These are phyloP conservation scores for Oscheius sp. DNA, from an alignment of 2,888 invertebrate genomes.

Conservation along the genomic window DNA sequence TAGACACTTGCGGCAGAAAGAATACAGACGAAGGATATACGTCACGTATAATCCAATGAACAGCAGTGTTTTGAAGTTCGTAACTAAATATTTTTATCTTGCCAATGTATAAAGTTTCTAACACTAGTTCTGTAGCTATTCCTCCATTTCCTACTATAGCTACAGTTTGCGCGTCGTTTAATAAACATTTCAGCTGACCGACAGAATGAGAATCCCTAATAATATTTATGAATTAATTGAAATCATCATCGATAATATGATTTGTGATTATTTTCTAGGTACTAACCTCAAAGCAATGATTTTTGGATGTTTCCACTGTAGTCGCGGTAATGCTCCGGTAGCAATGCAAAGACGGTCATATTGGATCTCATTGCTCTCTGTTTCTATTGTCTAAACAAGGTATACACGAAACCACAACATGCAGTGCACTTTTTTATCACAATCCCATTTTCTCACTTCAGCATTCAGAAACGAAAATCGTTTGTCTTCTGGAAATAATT, in stretches of 20 bases:
- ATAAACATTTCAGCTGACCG: constrained; percentile 69
- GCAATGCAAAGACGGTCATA: constrained; percentile 90
- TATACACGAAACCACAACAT: not conserved
- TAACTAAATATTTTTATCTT: constrained; percentile 77
- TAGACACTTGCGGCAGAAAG: constrained; percentile 86
- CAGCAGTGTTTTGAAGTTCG: constrained; percentile 85
- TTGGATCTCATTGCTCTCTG: not conserved
- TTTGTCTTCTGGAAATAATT: constrained; percentile 38
- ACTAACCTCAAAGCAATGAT: constrained; percentile 25
- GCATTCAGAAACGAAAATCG: constrained; percentile 53
- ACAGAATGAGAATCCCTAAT: constrained; percentile 60
- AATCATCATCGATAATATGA: not conserved
- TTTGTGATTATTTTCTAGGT: not conserved
- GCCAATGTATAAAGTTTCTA: constrained; percentile 35
- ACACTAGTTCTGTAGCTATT: constrained; percentile 93
- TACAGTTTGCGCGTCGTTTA: constrained; percentile 82
- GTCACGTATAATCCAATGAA: constrained; percentile 94
- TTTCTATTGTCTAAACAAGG: too few relatives aligned
- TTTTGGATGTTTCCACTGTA: not conserved
- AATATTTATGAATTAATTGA: too few relatives aligned
- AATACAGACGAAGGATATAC: constrained; percentile 91
- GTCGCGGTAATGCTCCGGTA: constrained; percentile 87
- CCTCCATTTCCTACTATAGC: constrained; percentile 95
- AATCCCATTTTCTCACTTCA: constrained; percentile 52
- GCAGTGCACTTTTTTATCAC: constrained; percentile 39